A percentile compares a stretch with the other conserved stretches of the same genome.
These are phyloP conservation scores for Xestia c-nigrum DNA, from an alignment of 2,888 invertebrate genomes.

Conservation along the genomic window DNA sequence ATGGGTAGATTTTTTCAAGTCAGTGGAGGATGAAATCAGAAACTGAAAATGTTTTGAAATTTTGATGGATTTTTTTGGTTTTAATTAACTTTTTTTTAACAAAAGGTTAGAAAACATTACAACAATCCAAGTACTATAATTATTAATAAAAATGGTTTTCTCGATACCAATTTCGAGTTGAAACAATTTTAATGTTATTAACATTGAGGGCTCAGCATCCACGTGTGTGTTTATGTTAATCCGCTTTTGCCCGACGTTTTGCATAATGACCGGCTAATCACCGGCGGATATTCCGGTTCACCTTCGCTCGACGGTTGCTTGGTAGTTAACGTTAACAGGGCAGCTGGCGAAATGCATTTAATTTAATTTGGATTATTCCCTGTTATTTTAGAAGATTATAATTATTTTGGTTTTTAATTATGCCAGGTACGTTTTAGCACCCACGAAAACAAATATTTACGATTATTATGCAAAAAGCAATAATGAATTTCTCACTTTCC, in stretches of 20 bases:
- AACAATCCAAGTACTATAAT: background rate
- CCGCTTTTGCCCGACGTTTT: conserved; percentile 57
- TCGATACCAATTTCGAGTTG: background rate
- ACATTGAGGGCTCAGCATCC: background rate
- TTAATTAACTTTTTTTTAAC: background rate
- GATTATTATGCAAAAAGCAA: background rate
- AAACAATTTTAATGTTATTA: background rate
- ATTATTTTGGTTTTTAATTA: background rate
- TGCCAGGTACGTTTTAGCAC: background rate
- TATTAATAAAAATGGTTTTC: background rate
- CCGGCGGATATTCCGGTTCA: conserved; percentile 62
- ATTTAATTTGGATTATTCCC: background rate
- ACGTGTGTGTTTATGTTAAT: conserved; percentile 20
- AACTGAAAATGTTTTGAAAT: background rate
- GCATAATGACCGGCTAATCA: conserved; percentile 71
- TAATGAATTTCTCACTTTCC: background rate
- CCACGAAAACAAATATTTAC: background rate
- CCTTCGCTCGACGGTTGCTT: conserved; percentile 5
- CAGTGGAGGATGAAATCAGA: background rate
- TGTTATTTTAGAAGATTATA: background rate
- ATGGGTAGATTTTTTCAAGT: background rate
- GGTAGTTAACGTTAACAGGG: background rate
- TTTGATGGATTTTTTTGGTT: background rate
- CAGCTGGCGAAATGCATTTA: background rate
- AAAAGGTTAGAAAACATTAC: too few relatives aligned